phyloP scores from a whole-genome alignment of 2,113 vertebrate genomes.

The Aphyosemion australe region DNA sequence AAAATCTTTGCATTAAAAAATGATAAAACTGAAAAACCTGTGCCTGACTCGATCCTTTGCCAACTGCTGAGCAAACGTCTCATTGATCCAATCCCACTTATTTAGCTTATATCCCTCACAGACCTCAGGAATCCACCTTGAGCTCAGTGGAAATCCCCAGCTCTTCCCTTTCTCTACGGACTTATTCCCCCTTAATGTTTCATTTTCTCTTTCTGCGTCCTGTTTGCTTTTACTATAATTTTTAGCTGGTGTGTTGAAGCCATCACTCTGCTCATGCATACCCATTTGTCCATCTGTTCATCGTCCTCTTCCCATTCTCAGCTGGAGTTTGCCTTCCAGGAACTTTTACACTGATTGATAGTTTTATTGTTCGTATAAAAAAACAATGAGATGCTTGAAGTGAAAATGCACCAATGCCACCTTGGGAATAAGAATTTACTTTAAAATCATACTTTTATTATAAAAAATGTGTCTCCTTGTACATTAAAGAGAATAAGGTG shows the following conservation, averaged over 20 bases:
- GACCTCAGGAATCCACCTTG: constrained; percentile 32
- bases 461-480: not conserved
- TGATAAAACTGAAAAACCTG: constrained; percentile 39
- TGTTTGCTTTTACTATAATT: constrained; percentile 61
- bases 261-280: constrained; percentile 38
- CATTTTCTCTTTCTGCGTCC: constrained; percentile 52
- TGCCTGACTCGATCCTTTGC: constrained; percentile 40
- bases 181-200: constrained; percentile 60
- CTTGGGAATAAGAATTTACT: not conserved
- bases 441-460: not conserved
- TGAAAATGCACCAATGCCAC: not conserved
- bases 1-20: constrained; percentile 2
- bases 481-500: not conserved
- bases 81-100: constrained; percentile 68
- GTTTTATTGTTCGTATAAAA: constrained; percentile 34
- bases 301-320: constrained; percentile 18
- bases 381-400: constrained; percentile 16
- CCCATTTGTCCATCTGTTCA: constrained; percentile 59
- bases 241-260: constrained; percentile 52
- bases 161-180: constrained; percentile 27
- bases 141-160: constrained; percentile 63
- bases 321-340: constrained; percentile 11
- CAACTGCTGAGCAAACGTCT: constrained; percentile 46
- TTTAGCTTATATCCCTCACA: constrained; percentile 50
- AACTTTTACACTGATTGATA: constrained; percentile 3